Conservation (phyloP, 2,888 invertebrate genomes). For the Diarsia rubi region DNA sequence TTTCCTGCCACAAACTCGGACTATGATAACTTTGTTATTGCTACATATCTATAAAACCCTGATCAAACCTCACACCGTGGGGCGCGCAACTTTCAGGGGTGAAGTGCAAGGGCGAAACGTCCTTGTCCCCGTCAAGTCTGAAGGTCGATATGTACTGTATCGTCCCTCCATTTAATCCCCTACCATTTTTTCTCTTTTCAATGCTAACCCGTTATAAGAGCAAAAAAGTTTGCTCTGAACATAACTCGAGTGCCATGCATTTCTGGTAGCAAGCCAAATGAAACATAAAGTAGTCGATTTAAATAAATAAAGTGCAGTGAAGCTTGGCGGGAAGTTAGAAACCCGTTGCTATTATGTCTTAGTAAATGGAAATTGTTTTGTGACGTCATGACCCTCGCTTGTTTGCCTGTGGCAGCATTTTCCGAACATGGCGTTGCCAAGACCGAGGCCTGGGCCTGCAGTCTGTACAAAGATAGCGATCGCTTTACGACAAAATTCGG, state of each 20-base stretch:
- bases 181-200: conserved; percentile 51
- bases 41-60: conserved; percentile 51
- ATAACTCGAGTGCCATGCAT: conserved; percentile 20
- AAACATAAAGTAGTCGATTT: conserved; percentile 54
- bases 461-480: too few relatives aligned
- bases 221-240: conserved; percentile 28
- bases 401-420: conserved; percentile 36
- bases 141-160: conserved; percentile 65
- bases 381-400: conserved; percentile 37
- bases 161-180: conserved; percentile 56
- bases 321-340: conserved; percentile 39
- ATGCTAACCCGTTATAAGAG: conserved; percentile 31
- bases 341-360: conserved; percentile 46
- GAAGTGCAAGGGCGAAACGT: conserved; percentile 65
- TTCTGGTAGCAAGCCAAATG: conserved; percentile 62
- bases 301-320: conserved; percentile 58
- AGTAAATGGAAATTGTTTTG: conserved; percentile 48
- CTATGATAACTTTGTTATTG: conserved; percentile 64
- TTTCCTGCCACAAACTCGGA: conserved; percentile 58
- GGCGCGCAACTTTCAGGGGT: conserved; percentile 52
- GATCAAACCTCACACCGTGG: conserved; percentile 47
- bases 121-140: conserved; percentile 64
- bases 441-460: conserved; percentile 7
- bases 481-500: too few relatives aligned
- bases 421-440: conserved; percentile 44